Evolutionary conservation across 1,140 invertebrate species (phyloP), one percentile per base, ranked within the genome.

Genomic region (Trichonephila clavata): DNA sequence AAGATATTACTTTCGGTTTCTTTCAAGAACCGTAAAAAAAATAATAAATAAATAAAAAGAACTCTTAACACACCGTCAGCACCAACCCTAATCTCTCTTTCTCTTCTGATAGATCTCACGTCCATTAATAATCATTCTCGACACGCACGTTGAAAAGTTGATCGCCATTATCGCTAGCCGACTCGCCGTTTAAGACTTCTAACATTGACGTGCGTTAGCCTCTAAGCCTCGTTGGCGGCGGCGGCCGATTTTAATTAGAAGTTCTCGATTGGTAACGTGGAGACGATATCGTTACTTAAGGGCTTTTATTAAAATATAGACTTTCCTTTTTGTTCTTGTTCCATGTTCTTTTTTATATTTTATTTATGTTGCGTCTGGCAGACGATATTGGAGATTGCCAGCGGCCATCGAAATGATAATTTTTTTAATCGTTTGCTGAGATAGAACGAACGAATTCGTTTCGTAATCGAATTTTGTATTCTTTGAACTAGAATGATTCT

Each of bases 291-390:
- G 71, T 77, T 77, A 77, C 71, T 77, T 77, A 77, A 77, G 71
- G 71, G 71, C 71, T 77, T 77, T 77, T 77, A 77, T 77, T 77
- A 77, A 77, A 77, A 77, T 77, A 77, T 77, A 32, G 71, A 39
- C 71, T 77, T 39, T 77, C 24, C 32, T 77, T 77, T 77, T 77
- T 77, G 27, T 77, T 71, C 24, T 16, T 71, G 24, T 4, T 71
- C 14, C 27, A 10, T 71, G 10, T 71, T 68, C 21, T n/a, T 68
- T 24, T 24, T 68, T 68, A 1, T 68, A 0, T 68, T 77, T 32
- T 77, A 16, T 77, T 32, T 77, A 27, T 77, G 27, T 32, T 77
- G 27, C 71, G 71, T 77, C 71, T 77, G 71, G 71, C 71, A 77
- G 71, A 39, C 71, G 71, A 77, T 77, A 77, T 77, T 32, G 27